Evolutionary conservation across 2,113 vertebrate genomes (phyloP), one percentile per base, ranked within the genome.

Genomic region (Zapornia atra): DNA sequence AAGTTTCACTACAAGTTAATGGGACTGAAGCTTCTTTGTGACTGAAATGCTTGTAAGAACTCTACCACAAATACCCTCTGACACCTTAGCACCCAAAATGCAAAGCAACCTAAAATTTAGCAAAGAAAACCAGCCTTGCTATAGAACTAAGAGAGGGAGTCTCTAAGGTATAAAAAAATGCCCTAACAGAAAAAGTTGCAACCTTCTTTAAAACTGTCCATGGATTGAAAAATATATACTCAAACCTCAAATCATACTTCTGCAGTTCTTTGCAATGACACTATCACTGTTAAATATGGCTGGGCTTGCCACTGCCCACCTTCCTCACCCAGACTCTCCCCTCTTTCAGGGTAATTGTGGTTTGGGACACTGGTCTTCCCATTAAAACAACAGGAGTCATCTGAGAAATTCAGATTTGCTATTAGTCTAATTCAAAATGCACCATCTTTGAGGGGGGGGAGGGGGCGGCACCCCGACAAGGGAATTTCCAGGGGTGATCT

Each of bases 381-480:
- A 0, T 72, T 56, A 38, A 70, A 86, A 59, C 31, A 54, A 65
- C 7, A 71, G 46, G 10, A 76, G 11, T 20, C 16, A 34, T 6
- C 40, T 40, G 34, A 77, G 56, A 63, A 93, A 86, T 73, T 70
- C 53, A 76, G 36, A 42, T 60, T 77, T 86, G 17, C 26, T 57
- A 66, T 40, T 44, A 82, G 24, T 25, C 26, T 82, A 64, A 56
- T 90, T 83, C 5, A 70, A 75, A 78, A 46, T 25, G 38, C 68
- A 83, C 12, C 70, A 85, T 12, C 28, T 86, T 53, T 44, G 22
- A 75, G 46, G 57, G 46, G 13, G 20, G 85, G 12, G 8, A 54
- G 26, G 22, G 34, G 1, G 7, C 1, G 4, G 53, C 28, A 65
- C 33, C 25, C 26, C 0, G 0, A 16, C 4, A 4, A 25, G 22